Evolutionary conservation across 2,113 vertebrate species (phyloP), one percentile per base, ranked within the genome.

Genomic region (Otolemur garnettii): DNA sequence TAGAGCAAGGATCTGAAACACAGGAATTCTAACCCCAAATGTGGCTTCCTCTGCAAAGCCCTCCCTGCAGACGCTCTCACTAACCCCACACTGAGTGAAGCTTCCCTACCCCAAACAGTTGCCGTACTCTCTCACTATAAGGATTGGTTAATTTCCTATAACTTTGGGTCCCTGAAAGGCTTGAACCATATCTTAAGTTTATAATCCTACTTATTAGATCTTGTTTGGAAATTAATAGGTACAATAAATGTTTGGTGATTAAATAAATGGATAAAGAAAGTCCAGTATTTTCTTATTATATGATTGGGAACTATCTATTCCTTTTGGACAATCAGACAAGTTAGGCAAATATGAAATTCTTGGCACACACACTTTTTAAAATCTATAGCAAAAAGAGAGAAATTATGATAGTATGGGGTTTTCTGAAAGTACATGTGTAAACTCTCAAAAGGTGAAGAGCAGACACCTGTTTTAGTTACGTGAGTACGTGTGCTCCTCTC

Each of bases 241-340:
- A 64, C 13, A 57, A 28, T 72, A 78, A 68, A 75, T 64, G 19
- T 15, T 69, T 80, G 50, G 50, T 45, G 38, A 83, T 2, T 74
- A 38, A 92, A 45, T 90, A 88, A 75, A 57, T 55, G 78, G 26
- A 75, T 60, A 90, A 92, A 78, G 18, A 78, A 77, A 83, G 90
- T 33, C 3, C 5, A 69, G 3, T 60, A 28, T 93, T 91, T 93
- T 83, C 50, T 94, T 74, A 57, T 14, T 26, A n/a, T 57, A 9
- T 77, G 60, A 28, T 33, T 92, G 86, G 91, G 53, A 91, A 79
- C 17, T 80, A 19, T 11, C 3, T 2, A 6, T 77, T 77, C 87
- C 13, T 91, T 87, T n/a, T 53, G 94, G 59, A 69, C 14, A 69
- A 91, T 91, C 69, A 80, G 75, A 89, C 50, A 85, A 89, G 38